These are phyloP conservation scores for Phataginus tetradactyla DNA, from an alignment of 2,797 vertebrate genomes.

Conservation along the genomic window DNA sequence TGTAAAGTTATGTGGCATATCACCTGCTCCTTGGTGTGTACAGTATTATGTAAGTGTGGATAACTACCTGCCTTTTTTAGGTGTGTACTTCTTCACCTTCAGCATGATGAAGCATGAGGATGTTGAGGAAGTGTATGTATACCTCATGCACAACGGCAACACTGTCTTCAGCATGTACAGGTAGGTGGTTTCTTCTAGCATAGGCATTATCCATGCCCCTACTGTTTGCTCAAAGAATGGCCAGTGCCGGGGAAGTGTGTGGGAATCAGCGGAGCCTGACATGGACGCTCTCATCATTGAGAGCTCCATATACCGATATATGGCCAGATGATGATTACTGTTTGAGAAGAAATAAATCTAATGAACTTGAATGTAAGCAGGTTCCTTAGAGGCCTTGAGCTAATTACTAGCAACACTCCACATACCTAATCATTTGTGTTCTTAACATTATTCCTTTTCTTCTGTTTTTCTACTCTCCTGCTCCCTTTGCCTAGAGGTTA, in stretches of 20 bases:
- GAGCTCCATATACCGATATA: background rate
- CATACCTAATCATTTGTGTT: background rate
- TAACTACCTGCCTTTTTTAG: conserved; percentile 77
- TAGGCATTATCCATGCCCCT: fast-evolving
- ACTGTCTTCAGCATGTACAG: conserved; percentile 91
- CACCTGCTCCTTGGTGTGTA: background rate
- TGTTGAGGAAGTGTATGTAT: conserved; percentile 89
- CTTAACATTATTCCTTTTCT: background rate
- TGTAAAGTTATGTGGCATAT: background rate
- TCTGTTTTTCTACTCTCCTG: background rate
- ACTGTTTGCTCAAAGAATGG: background rate
- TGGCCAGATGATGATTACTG: background rate
- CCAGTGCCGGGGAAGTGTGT: background rate
- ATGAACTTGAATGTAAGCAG: background rate
- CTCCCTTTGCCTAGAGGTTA: background rate
- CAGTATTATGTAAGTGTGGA: background rate
- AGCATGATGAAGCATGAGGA: conserved; percentile 92
- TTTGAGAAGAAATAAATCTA: background rate
- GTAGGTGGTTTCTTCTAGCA: conserved; percentile 73
- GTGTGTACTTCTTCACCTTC: conserved; percentile 91
- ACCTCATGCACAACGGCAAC: conserved; percentile 91
- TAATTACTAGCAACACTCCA: background rate
- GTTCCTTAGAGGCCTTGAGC: background rate
- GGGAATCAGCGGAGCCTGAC: background rate
- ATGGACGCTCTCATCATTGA: background rate